These are phyloP conservation scores for Lepus americanus DNA, from an alignment of 2,113 vertebrate species.

Conservation along the genomic window DNA sequence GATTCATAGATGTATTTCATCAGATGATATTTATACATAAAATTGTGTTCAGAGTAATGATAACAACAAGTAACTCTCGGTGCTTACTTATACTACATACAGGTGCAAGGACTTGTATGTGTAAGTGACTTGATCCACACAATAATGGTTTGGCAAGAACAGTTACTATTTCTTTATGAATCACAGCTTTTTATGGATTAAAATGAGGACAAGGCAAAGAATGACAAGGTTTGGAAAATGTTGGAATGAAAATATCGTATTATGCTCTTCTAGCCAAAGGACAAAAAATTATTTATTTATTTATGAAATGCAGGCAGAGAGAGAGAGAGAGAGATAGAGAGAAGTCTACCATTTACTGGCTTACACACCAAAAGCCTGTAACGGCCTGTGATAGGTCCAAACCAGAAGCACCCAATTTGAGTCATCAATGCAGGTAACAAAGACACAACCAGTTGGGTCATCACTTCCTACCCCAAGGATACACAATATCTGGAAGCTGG, in stretches of 20 bases:
- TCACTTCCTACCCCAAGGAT: too few relatives aligned
- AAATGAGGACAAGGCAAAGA: neutral
- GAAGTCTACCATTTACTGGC: too few relatives aligned
- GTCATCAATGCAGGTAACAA: too few relatives aligned
- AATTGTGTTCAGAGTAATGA: neutral
- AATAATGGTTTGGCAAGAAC: neutral
- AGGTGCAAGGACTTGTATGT: neutral
- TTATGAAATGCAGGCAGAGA: too few relatives aligned
- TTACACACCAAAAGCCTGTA: too few relatives aligned
- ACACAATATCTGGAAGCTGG: too few relatives aligned
- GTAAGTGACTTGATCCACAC: neutral
- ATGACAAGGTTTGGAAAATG: neutral
- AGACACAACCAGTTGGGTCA: too few relatives aligned
- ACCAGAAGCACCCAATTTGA: too few relatives aligned
- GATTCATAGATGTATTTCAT: neutral
- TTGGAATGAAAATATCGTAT: neutral
- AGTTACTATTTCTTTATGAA: slow-evolving; percentile 57
- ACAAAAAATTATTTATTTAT: neutral
- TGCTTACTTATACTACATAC: neutral
- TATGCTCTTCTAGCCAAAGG: slow-evolving; percentile 59
- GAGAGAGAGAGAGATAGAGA: too few relatives aligned
- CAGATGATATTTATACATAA: neutral
- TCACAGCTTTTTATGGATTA: slow-evolving; percentile 55
- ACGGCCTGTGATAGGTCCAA: too few relatives aligned
- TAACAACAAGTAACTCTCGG: neutral